Percentiles rank a stretch among this genome's conserved stretches.
Conservation (phyloP, 2,113 vertebrate species). For the Zosterops hypoxanthus region DNA sequence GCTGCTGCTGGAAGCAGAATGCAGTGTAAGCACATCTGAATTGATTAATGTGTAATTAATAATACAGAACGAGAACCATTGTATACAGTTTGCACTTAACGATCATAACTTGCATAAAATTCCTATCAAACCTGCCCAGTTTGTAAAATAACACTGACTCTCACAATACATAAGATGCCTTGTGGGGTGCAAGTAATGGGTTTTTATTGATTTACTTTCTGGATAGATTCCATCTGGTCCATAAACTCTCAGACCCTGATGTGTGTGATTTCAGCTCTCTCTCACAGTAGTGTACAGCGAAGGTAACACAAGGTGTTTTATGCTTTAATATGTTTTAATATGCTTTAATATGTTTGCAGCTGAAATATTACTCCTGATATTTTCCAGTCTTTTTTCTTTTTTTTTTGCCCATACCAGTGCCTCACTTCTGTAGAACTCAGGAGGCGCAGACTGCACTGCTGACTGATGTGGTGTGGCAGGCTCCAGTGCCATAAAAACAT, state of each 20-base stretch:
- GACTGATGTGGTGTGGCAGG: not conserved
- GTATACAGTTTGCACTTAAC: not conserved
- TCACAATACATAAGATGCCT: not conserved
- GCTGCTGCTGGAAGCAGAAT: not conserved
- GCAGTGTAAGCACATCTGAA: not conserved
- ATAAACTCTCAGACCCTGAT: not conserved
- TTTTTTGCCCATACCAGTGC: too few species aligned
- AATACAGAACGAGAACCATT: not conserved
- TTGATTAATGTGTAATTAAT: constrained; percentile 34
- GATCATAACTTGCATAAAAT: not conserved
- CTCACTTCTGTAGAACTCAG: not conserved
- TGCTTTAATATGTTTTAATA: not conserved
- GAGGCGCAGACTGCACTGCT: accelerated
- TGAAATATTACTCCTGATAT: not conserved
- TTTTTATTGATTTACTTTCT: constrained; percentile 34
- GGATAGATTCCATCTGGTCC: not conserved
- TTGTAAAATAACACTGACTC: constrained; percentile 30
- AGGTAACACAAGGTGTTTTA: not conserved
- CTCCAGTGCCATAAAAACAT: not conserved
- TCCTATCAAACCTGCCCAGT: not conserved
- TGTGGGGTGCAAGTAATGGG: not conserved
- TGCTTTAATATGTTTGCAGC: not conserved
- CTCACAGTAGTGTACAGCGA: accelerated
- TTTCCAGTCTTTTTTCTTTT: not conserved
- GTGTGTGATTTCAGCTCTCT: not conserved